Base-by-base conservation (phyloP, 2,888 invertebrate species). In the Pristionchus arcanus region DNA sequence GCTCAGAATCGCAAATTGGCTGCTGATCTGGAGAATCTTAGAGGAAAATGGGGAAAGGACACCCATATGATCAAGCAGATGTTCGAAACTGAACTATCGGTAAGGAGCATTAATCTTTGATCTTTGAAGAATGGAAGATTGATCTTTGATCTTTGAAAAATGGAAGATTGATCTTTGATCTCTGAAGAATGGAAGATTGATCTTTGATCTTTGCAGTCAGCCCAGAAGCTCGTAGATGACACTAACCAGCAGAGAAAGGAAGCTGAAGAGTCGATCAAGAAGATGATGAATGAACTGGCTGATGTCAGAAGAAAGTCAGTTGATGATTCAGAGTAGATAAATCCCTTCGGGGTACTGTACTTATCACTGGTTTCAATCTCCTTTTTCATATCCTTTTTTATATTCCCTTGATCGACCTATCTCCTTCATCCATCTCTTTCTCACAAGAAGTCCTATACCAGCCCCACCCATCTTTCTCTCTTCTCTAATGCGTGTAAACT, bases 1-100 rank as follows among this genome's bases (percentile, higher is more conserved):
- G 95, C 95, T 16, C 95, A 95, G 90, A 95, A 95, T 90, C 93
- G 95, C 86, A 95, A 95, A 89, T 81, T 91, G 55, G 91, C 91
- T n/a, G 91, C 92, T 59, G 94, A 94, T 90, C 90, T 94, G 83
- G 94, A 94, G 37, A 90, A 90, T 28, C 92, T 95, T n/a, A 90
- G 93, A 31, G 87, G 90, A 49, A 92, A 92, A 84, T 93, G 93
- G 92, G 94, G 94, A 83, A 95, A 94, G 86, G 94, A 94, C 90
- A 94, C 94, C 25, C 91, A 92, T 74, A 92, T 90, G 89, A 91
- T 93, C 90, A 90, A 91, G 74, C 91, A 90, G 63, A 93, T 93
- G 92, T 93, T 91, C 90, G 93, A 93, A 90, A 92, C 91, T 31
- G 93, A 93, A 89, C 90, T 93, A n/a, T 90, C 89, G 77, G 92